Percentiles rank a stretch among this genome's conserved stretches.
phyloP scores from a whole-genome alignment of 2,113 vertebrate species.

The Brachionichthys hirsutus region DNA sequence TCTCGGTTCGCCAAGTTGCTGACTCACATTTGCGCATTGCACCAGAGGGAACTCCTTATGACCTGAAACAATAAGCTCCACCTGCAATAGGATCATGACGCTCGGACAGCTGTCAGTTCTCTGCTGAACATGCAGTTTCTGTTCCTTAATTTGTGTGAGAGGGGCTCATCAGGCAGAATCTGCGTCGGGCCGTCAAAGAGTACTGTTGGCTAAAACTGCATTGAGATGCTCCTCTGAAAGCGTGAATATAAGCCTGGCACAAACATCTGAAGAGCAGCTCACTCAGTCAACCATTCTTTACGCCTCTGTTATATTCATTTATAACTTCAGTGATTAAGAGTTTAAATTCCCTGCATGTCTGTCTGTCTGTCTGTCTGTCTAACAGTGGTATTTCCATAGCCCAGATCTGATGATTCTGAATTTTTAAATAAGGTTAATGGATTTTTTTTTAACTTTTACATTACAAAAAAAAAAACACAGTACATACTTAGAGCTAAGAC shows the following conservation, averaged over 20 bases:
- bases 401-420: no score
- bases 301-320: conserved; percentile 47
- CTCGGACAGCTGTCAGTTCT: conserved; percentile 23
- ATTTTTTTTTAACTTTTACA: no score
- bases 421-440: no score
- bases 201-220: conserved; percentile 53
- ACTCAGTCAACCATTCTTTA: conserved; percentile 21
- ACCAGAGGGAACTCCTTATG: neutral
- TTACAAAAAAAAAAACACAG: no score
- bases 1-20: conserved; percentile 1
- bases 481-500: no score
- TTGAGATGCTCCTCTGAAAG: conserved; percentile 59
- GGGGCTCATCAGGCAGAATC: conserved; percentile 42
- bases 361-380: no score
- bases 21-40: neutral
- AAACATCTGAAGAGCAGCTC: conserved; percentile 26
- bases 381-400: no score
- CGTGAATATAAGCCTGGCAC: conserved; percentile 21
- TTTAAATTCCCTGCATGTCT: conserved; percentile 49
- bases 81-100: conserved; percentile 3
- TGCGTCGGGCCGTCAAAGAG: conserved; percentile 52
- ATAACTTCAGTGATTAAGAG: conserved; percentile 47
- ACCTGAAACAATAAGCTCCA: conserved; percentile 21
- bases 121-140: conserved; percentile 19
- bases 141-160: conserved; percentile 40